phyloP scores from a whole-genome alignment of 92 coral and sea anemone genomes.

The Galaxea fascicularis region DNA sequence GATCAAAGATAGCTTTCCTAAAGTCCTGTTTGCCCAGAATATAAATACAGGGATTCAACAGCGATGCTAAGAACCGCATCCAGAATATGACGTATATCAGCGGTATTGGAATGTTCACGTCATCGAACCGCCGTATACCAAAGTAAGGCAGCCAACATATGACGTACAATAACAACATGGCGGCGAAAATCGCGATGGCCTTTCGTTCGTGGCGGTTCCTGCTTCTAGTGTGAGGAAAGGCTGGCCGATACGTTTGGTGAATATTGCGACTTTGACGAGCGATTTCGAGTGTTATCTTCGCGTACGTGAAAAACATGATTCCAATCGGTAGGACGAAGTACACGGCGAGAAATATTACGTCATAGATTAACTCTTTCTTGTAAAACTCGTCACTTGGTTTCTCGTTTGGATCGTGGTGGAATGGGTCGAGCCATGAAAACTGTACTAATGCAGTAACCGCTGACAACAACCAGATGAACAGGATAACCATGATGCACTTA shows the following conservation, averaged over 20 bases:
- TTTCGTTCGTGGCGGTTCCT: constrained; percentile 45
- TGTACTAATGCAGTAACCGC: constrained; percentile 46
- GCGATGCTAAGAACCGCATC: constrained; percentile 73
- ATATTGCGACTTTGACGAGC: constrained; percentile 56
- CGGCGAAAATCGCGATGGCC: constrained; percentile 60
- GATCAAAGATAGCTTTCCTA: constrained; percentile 57
- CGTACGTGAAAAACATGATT: constrained; percentile 49
- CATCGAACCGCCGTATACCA: constrained; percentile 23
- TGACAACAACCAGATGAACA: constrained; percentile 45
- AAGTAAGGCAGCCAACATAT: constrained; percentile 70
- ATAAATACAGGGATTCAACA: constrained; percentile 80
- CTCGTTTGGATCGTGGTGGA: constrained; percentile 31
- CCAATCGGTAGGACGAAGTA: constrained; percentile 38
- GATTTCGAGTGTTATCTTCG: constrained; percentile 31
- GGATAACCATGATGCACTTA: constrained; percentile 41
- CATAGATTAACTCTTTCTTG: constrained; percentile 52
- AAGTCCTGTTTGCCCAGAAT: constrained; percentile 87
- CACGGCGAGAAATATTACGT: constrained; percentile 22
- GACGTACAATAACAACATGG: constrained; percentile 46
- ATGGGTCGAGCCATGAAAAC: constrained; percentile 47
- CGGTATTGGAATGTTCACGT: not conserved
- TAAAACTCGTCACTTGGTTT: not conserved
- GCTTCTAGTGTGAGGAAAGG: not conserved
- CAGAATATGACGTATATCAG: constrained; percentile 17
- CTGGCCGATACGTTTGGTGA: constrained; percentile 34